Evolutionary conservation across 2,797 vertebrate genomes (phyloP).

Genomic region (Mycteria americana): DNA sequence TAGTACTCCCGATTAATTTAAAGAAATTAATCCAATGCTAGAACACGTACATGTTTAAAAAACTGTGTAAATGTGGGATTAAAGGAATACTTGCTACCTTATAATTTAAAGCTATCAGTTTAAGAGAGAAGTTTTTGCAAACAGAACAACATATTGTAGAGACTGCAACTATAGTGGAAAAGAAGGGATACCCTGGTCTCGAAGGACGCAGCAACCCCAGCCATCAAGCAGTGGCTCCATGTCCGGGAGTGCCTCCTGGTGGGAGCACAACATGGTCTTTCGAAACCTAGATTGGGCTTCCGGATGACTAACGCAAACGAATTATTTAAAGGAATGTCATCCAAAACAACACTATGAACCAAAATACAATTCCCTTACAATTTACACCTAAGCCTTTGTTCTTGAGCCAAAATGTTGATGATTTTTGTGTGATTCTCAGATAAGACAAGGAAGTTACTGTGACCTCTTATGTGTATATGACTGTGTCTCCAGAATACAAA

Average conservation of each 20-base stretch:
- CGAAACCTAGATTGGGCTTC: background rate
- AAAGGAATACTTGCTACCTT: background rate
- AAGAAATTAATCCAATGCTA: background rate
- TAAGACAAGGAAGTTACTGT: too few relatives aligned
- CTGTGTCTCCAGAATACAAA: background rate
- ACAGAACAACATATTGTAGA: background rate
- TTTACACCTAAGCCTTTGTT: background rate
- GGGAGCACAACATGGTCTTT: background rate
- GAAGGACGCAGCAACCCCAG: too few relatives aligned
- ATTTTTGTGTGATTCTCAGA: background rate
- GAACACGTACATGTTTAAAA: background rate
- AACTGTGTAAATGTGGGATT: background rate
- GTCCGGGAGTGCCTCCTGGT: background rate
- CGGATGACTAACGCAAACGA: background rate
- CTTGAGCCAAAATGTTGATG: background rate
- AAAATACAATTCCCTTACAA: background rate
- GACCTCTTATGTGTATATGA: background rate
- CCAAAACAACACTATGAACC: background rate
- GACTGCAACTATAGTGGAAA: rapidly evolving
- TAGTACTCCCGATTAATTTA: background rate
- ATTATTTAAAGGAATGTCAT: background rate
- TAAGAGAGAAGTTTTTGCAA: background rate
- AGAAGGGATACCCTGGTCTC: too few relatives aligned
- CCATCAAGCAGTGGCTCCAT: rapidly evolving
- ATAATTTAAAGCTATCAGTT: background rate